These are phyloP conservation scores for Myocastor coypus DNA, from an alignment of 2,113 vertebrate genomes.

Conservation along the genomic window DNA sequence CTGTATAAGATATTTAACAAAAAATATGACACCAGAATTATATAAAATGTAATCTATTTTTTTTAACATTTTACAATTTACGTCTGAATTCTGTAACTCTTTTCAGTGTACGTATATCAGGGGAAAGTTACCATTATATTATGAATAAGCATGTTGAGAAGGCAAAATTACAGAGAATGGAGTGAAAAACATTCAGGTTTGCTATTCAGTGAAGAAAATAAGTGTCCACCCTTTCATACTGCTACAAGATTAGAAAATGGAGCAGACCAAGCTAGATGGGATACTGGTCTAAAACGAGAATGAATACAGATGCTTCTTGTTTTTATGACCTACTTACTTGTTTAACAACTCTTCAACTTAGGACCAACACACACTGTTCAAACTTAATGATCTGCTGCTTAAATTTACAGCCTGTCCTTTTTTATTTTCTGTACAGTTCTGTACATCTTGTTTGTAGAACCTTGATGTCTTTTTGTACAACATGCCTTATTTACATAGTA, in stretches of 20 bases:
- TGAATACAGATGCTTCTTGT: not conserved
- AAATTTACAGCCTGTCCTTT: not conserved
- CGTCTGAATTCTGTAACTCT: constrained; percentile 19
- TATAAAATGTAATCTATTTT: not conserved
- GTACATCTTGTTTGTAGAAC: not conserved
- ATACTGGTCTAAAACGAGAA: constrained; percentile 27
- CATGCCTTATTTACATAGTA: not conserved
- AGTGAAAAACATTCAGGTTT: not conserved
- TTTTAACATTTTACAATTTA: constrained; percentile 44
- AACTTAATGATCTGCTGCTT: not conserved
- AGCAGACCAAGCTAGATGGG: not conserved
- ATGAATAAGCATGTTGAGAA: not conserved
- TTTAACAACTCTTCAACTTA: not conserved
- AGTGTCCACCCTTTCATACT: not conserved
- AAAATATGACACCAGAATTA: constrained; percentile 45
- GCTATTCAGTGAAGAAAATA: not conserved
- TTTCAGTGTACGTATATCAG: not conserved
- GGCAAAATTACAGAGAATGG: constrained; percentile 3
- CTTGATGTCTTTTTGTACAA: not conserved
- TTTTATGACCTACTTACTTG: not conserved
- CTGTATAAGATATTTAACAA: not conserved
- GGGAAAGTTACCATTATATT: not conserved
- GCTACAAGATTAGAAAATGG: not conserved
- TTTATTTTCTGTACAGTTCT: not conserved
- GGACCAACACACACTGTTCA: not conserved